These are phyloP conservation scores for Ceraclea dissimilis DNA, from an alignment of 2,888 invertebrate species.

Conservation along the genomic window DNA sequence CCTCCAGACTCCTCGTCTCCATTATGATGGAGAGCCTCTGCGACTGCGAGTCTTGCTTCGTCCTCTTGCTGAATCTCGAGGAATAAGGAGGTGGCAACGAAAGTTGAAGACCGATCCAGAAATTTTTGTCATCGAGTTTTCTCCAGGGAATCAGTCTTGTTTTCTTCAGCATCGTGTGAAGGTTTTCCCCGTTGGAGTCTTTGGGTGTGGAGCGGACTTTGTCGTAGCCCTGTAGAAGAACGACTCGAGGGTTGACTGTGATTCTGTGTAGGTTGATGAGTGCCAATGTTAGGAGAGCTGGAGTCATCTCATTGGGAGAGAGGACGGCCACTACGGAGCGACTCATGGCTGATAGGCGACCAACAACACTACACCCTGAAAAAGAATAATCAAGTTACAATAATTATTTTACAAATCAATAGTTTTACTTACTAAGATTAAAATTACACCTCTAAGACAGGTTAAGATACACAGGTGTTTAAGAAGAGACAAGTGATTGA, in stretches of 20 bases:
- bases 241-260: conserved; percentile 36
- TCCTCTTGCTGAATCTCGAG: conserved; percentile 17
- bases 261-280: conserved; percentile 38
- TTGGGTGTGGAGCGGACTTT: conserved; percentile 46
- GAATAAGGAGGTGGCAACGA: conserved; percentile 51
- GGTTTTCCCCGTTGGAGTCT: conserved; percentile 47
- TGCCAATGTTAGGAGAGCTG: conserved; percentile 38
- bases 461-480: too few species aligned
- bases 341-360: conserved; percentile 37
- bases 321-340: conserved; percentile 41
- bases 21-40: background rate
- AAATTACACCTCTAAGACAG: too few species aligned
- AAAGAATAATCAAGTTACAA: conserved; percentile 15
- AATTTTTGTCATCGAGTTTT: conserved; percentile 48
- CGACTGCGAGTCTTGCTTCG: background rate
- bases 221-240: conserved; percentile 47
- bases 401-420: background rate
- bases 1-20: background rate
- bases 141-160: conserved; percentile 48
- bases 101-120: conserved; percentile 59
- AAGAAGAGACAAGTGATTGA: too few species aligned
- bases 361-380: conserved; percentile 47
- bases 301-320: conserved; percentile 41
- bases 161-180: conserved; percentile 40
- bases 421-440: background rate